Conservation (phyloP, 2,113 vertebrate genomes). For the Halcyon malimbica region DNA sequence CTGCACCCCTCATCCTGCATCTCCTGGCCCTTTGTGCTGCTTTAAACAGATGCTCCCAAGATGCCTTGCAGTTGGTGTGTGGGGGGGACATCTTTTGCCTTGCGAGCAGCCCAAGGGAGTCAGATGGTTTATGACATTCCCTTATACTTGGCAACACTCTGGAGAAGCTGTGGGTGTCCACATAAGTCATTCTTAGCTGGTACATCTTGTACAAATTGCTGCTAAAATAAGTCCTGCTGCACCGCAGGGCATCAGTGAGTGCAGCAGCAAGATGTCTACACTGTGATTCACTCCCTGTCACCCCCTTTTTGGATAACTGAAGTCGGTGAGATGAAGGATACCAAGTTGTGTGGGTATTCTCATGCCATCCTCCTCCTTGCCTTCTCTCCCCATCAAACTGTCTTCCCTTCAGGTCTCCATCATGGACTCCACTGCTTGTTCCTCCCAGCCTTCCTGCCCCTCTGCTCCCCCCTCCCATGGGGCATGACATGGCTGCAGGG, state of each 20-base stretch:
- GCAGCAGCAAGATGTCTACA: background rate
- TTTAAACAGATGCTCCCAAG: background rate
- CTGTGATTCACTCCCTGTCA: background rate
- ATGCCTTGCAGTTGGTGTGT: background rate
- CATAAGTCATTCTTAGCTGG: background rate
- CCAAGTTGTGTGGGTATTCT: background rate
- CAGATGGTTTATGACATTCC: background rate
- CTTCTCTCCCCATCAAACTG: background rate
- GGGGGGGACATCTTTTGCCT: background rate
- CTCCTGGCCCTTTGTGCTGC: background rate
- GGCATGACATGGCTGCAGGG: fast-evolving
- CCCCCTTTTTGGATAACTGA: background rate
- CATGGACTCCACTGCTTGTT: background rate
- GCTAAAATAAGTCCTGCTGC: background rate
- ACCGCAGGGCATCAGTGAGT: background rate
- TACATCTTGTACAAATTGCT: background rate
- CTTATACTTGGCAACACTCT: background rate
- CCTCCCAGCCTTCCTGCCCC: background rate
- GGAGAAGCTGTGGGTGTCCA: background rate
- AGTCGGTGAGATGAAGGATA: background rate
- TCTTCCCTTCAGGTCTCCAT: background rate
- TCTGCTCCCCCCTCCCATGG: background rate
- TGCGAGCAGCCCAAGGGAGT: background rate
- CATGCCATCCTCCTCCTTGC: background rate
- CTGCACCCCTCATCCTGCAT: background rate